Base-by-base conservation (phyloP, 2,888 invertebrate genomes). In the Napeogenes inachia region DNA sequence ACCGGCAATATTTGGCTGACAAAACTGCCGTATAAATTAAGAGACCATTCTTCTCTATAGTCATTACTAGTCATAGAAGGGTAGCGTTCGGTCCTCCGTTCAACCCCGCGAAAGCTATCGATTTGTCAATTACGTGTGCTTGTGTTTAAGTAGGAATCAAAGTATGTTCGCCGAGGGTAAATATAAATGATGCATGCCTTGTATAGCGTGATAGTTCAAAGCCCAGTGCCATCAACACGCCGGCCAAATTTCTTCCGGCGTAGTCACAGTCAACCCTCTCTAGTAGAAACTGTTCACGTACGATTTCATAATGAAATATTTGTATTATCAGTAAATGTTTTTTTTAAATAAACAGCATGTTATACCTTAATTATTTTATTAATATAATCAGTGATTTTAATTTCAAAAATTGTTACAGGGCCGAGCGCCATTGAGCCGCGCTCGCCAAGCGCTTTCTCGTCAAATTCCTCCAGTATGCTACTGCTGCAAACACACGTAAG, bases 401-500 rank as follows among this genome's bases (percentile, higher is more conserved):
- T 57, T 45, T 53, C 61, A 61, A 30, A 38, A 35, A n/a, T 38
- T 87, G 85, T 91, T 86, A 73, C 88, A 86, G 91, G 91, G 86
- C 91, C 92, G 83, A 92, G 90, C 89, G 89, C 89, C 78, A 77
- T 86, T 80, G 90, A 87, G 81, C 86, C 89, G 87, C 91, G 91
- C 87, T 89, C 89, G 85, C 90, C 92, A 91, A 84, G 91, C 91
- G 86, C 91, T 75, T 89, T 84, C 73, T 75, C 91, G 80, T 84
- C 92, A 77, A 92, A 90, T 82, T 90, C 92, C 81, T 92, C 96
- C 95, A 96, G 96, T 93, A 97, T 97, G 96, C 96, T 97, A 93
- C 95, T 97, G 89, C 93, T 97, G 93, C 96, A 96, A 92, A 95
- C 96, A 91, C 96, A 96, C 93, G 96, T 96, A 85, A 92, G 93